These are phyloP conservation scores for Arenaria interpres DNA, from an alignment of 2,113 vertebrate genomes.

Conservation along the genomic window DNA sequence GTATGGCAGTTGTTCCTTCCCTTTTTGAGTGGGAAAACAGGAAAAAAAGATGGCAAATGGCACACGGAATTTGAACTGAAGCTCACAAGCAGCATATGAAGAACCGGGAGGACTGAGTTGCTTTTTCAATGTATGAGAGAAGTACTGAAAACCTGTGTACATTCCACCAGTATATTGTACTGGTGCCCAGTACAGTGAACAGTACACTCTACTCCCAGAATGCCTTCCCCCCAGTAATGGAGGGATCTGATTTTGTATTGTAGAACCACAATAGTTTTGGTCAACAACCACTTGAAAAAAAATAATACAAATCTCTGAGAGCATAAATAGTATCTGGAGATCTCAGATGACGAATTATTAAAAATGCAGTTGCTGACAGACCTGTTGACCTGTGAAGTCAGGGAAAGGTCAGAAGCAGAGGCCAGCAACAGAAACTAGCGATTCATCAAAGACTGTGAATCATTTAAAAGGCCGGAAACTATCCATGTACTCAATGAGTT, in stretches of 20 bases:
- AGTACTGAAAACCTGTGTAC: not conserved
- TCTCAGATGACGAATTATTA: not conserved
- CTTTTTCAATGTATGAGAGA: not conserved
- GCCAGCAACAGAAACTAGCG: not conserved
- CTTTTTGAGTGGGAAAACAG: not conserved
- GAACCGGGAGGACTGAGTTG: not conserved
- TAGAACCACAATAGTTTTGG: not conserved
- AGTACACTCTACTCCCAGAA: not conserved
- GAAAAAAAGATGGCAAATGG: not conserved
- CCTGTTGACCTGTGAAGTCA: not conserved
- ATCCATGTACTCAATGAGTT: not conserved
- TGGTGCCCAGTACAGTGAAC: not conserved
- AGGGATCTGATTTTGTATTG: not conserved
- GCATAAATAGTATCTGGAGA: not conserved
- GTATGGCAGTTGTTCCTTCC: not conserved
- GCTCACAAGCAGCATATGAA: not conserved
- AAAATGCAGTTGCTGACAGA: not conserved
- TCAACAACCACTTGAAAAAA: not conserved
- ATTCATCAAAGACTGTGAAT: not conserved
- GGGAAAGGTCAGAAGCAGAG: not conserved
- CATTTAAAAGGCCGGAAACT: not conserved
- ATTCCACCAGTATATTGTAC: not conserved
- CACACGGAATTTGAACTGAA: not conserved
- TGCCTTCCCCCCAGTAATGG: not conserved
- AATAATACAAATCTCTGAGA: too few relatives aligned